A percentile compares a stretch with the other conserved stretches of the same genome.
Evolutionary conservation across 1,140 invertebrate genomes (phyloP).

Genomic region (Orchestia grillus): DNA sequence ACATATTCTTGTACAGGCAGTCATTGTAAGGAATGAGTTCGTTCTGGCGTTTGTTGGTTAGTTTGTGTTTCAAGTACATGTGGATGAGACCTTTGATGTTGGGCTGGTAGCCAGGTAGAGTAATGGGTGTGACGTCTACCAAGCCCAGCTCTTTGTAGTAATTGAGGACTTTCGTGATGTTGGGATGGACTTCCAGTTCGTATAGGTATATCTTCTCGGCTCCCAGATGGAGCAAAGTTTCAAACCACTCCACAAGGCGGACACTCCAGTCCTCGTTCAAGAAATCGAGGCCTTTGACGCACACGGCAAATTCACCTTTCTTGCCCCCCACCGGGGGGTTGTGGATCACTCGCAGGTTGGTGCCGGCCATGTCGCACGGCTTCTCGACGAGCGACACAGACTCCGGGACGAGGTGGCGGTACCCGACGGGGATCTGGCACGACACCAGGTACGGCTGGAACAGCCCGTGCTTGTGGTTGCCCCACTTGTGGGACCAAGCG

Average conservation of each 20-base stretch:
- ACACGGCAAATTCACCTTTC: constrained; percentile 90
- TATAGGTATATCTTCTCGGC: constrained; percentile 95
- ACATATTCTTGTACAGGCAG: constrained; percentile 93
- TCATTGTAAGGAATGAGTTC: constrained; percentile 98
- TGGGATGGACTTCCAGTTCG: constrained; percentile 89
- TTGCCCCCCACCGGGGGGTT: constrained; percentile 74
- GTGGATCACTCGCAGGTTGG: constrained; percentile 89
- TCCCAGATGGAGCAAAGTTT: constrained; percentile 86
- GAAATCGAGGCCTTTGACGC: constrained; percentile 94
- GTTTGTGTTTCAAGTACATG: constrained; percentile 84
- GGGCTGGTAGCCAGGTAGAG: constrained; percentile 90
- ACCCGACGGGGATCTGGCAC: constrained; percentile 80
- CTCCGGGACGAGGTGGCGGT: constrained; percentile 77
- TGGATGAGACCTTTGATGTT: constrained; percentile 90
- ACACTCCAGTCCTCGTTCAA: constrained; percentile 91
- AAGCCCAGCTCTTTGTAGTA: constrained; percentile 83
- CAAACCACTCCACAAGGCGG: constrained; percentile 94
- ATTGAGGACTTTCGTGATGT: constrained; percentile 88
- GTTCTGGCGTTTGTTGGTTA: constrained; percentile 92
- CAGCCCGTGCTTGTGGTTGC: constrained; percentile 91
- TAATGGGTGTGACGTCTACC: constrained; percentile 87
- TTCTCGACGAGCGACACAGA: constrained; percentile 89
- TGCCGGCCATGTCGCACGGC: constrained; percentile 86
- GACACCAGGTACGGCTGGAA: constrained; percentile 92
- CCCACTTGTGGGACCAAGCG: constrained; percentile 95